Conservation (phyloP, 2,113 vertebrate genomes). For the Indri indri region DNA sequence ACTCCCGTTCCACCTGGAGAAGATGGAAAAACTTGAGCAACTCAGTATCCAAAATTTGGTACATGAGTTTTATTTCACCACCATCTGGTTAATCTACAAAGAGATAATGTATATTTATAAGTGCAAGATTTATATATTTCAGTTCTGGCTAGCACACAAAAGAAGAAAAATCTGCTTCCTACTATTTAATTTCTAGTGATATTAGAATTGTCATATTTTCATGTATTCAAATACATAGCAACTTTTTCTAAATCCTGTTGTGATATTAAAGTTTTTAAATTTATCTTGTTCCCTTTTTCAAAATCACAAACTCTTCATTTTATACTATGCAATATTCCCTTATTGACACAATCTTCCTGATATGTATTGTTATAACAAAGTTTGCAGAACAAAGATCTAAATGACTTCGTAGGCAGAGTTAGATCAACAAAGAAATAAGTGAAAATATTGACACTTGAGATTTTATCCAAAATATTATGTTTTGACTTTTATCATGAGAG, state of each 20-base stretch:
- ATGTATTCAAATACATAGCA: conserved; percentile 59
- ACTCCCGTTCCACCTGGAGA: conserved; percentile 40
- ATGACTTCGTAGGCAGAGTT: neutral
- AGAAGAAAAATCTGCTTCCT: conserved; percentile 75
- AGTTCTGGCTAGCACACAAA: conserved; percentile 77
- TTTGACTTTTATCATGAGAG: neutral
- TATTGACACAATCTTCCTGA: neutral
- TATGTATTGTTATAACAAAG: conserved; percentile 6
- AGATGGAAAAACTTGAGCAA: conserved; percentile 25
- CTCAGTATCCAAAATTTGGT: conserved; percentile 60
- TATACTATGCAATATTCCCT: neutral
- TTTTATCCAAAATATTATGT: conserved; percentile 10
- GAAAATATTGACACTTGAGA: neutral
- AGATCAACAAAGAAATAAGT: conserved; percentile 33
- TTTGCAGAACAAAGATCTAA: conserved; percentile 22
- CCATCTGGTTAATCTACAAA: conserved; percentile 79
- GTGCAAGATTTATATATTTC: conserved; percentile 79
- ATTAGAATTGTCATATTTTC: conserved; percentile 72
- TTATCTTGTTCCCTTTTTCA: conserved; percentile 51
- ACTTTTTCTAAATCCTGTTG: conserved; percentile 45
- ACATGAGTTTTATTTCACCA: conserved; percentile 61
- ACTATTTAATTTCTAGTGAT: conserved; percentile 78
- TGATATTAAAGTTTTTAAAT: conserved; percentile 64
- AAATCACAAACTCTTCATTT: conserved; percentile 6
- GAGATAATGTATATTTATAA: conserved; percentile 82